Evolutionary conservation across 1,140 invertebrate genomes (phyloP).

Genomic region (Battus philenor): DNA sequence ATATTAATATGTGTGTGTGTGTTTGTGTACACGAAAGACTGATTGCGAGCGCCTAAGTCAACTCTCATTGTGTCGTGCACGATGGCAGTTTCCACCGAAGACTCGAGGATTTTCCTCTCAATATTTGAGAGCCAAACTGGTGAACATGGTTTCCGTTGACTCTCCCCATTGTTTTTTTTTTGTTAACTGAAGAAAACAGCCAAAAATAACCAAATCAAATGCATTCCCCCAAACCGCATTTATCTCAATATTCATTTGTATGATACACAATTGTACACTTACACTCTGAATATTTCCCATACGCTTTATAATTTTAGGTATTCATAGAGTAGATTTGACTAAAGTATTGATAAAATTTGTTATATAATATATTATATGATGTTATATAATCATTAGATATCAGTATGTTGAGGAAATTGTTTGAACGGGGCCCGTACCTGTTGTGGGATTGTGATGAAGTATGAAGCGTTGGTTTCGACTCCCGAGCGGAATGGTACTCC

Average conservation of each 20-base stretch:
- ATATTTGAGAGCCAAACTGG: conserved; percentile 18
- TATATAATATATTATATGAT: no score
- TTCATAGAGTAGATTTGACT: no score
- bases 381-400: no score
- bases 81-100: conserved; percentile 30
- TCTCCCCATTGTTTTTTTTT: conserved; percentile 28
- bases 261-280: conserved; percentile 1
- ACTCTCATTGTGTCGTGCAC: no score
- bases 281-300: not conserved
- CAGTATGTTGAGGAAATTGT: no score
- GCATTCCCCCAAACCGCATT: not conserved
- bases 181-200: conserved; percentile 34
- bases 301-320: conserved; percentile 1
- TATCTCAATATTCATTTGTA: not conserved
- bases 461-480: not conserved
- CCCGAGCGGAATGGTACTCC: conserved; percentile 38
- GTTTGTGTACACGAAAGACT: not conserved
- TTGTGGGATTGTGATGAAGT: not conserved
- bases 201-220: conserved; percentile 41
- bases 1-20: no score
- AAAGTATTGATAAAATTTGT: no score
- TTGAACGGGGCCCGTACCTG: no score
- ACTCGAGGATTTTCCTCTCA: conserved; percentile 29
- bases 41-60: no score
- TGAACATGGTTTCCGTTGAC: conserved; percentile 33